phyloP scores from a whole-genome alignment of 2,888 invertebrate species.

The Ametastegia equiseti region DNA sequence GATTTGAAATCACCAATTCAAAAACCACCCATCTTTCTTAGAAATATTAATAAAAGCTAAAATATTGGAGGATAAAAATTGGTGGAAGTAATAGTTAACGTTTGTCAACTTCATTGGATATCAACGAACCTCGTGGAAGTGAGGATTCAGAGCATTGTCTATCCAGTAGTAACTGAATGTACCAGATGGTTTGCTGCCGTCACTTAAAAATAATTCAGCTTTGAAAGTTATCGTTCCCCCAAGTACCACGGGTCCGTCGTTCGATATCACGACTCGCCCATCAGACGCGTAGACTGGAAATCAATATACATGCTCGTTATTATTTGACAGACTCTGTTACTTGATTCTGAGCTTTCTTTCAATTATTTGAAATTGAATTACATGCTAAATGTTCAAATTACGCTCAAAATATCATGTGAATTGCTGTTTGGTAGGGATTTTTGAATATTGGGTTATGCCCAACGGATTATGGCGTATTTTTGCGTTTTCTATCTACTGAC shows the following conservation, averaged over 20 bases:
- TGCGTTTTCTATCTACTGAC: no score
- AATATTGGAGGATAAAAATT: background rate
- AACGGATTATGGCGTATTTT: no score
- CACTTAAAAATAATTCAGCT: slow-evolving; percentile 78
- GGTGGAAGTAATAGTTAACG: background rate
- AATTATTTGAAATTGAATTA: background rate
- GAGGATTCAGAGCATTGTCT: slow-evolving; percentile 80
- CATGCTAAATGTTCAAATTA: no score
- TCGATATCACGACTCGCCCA: slow-evolving; percentile 78
- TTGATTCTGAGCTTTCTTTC: no score
- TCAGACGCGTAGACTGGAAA: slow-evolving; percentile 35
- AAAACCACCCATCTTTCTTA: no score
- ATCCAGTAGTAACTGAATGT: slow-evolving; percentile 80
- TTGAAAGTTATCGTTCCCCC: slow-evolving; percentile 85
- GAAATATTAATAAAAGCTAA: background rate
- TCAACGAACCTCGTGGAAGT: slow-evolving; percentile 76
- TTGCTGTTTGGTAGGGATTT: no score
- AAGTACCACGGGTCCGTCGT: slow-evolving; percentile 84
- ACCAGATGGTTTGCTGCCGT: slow-evolving; percentile 73
- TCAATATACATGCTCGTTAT: background rate
- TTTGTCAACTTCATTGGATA: background rate
- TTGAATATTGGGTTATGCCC: no score
- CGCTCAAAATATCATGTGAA: no score
- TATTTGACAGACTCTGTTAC: no score
- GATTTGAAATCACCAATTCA: no score